Evolutionary conservation across 1,140 invertebrate species (phyloP).

Genomic region (Habropoda laboriosa): DNA sequence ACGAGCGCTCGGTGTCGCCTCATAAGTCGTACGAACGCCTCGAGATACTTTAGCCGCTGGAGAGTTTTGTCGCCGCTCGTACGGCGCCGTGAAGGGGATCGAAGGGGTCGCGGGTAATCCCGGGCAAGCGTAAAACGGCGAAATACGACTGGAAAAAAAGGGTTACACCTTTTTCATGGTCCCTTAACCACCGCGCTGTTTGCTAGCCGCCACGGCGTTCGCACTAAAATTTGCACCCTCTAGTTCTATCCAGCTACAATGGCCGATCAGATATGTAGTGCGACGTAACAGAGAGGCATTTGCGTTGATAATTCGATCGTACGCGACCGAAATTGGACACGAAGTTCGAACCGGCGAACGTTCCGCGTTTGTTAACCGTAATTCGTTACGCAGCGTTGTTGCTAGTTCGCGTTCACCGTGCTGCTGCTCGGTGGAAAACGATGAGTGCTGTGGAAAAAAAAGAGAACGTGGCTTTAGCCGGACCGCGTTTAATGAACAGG

Average conservation of each 20-base stretch:
- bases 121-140: constrained; percentile 10
- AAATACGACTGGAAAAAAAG: constrained; percentile 28
- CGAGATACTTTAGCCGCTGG: constrained; percentile 49
- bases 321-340: constrained; percentile 8
- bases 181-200: constrained; percentile 31
- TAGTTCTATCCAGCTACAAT: background rate
- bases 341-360: constrained; percentile 19
- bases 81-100: constrained; percentile 9
- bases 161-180: constrained; percentile 54
- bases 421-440: background rate
- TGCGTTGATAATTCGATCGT: constrained; percentile 32
- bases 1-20: constrained; percentile 51
- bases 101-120: constrained; percentile 25
- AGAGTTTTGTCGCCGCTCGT: constrained; percentile 39
- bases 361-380: constrained; percentile 20
- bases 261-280: constrained; percentile 12
- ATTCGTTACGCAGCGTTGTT: background rate
- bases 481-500: background rate
- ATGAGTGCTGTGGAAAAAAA: background rate
- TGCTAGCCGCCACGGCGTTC: background rate
- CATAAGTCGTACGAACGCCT: constrained; percentile 47
- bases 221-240: constrained; percentile 24
- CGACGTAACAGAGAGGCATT: constrained; percentile 14
- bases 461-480: background rate
- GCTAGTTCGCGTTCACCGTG: background rate